These are phyloP conservation scores for Morone chrysops DNA, from an alignment of 2,113 vertebrate genomes.

Conservation along the genomic window DNA sequence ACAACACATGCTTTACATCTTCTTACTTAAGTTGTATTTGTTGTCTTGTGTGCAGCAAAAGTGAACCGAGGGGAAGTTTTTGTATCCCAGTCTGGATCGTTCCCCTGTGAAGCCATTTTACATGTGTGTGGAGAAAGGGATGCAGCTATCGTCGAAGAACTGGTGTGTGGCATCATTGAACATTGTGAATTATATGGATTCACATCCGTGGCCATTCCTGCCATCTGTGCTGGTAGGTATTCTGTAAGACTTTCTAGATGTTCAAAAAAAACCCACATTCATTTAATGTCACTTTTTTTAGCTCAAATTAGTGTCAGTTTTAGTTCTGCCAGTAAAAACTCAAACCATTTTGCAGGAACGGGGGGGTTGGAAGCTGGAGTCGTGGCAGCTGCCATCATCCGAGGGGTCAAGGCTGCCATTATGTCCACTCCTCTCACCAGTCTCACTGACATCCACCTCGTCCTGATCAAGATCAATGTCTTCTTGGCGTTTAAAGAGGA, in stretches of 20 bases:
- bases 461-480: constrained; percentile 66
- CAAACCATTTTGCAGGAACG: constrained; percentile 53
- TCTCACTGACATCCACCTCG: constrained; percentile 59
- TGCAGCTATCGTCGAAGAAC: constrained; percentile 24
- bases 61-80: constrained; percentile 43
- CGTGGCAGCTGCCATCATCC: constrained; percentile 70
- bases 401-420: constrained; percentile 50
- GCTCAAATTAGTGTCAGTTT: not conserved
- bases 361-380: constrained; percentile 53
- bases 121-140: constrained; percentile 68
- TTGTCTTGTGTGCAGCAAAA: constrained; percentile 25
- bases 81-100: constrained; percentile 54
- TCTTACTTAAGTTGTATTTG: not conserved
- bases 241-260: not conserved
- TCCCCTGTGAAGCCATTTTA: constrained; percentile 71
- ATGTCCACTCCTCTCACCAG: not conserved
- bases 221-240: constrained; percentile 72
- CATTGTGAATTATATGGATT: constrained; percentile 51
- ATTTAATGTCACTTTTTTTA: not conserved
- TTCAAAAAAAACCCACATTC: no score
- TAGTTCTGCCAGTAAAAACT: not conserved
- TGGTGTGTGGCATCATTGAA: constrained; percentile 56
- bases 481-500: constrained; percentile 71
- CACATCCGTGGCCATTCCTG: constrained; percentile 77
- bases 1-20: not conserved